Evolutionary conservation across 2,888 invertebrate genomes (phyloP).

Genomic region (Clanis bilineata): DNA sequence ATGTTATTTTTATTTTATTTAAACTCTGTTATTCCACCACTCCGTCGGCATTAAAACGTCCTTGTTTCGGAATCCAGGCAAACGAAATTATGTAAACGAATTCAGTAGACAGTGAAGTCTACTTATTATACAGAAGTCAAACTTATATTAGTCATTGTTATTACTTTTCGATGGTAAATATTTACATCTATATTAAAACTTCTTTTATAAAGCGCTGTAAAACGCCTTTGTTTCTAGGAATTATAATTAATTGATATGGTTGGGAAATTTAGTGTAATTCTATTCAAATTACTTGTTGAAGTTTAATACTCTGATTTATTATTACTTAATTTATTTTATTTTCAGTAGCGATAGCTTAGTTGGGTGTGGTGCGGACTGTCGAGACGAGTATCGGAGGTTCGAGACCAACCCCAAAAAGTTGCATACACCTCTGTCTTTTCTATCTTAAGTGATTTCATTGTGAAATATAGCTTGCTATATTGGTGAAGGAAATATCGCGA

Average conservation of each 20-base stretch:
- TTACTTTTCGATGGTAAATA: not conserved
- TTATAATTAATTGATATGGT: not conserved
- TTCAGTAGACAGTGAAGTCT: constrained; percentile 12
- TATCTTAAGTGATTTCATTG: too few relatives aligned
- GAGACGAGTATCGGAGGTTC: too few relatives aligned
- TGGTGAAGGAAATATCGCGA: too few relatives aligned
- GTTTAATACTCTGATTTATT: too few relatives aligned
- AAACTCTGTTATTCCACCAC: not conserved
- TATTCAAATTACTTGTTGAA: too few relatives aligned
- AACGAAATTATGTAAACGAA: constrained; percentile 16
- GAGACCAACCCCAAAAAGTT: too few relatives aligned
- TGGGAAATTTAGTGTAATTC: not conserved
- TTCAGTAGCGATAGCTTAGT: too few relatives aligned
- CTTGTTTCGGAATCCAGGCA: constrained; percentile 8
- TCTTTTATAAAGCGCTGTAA: not conserved
- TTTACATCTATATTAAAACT: constrained; percentile 8
- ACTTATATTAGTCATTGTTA: constrained; percentile 1
- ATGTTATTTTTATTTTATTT: not conserved
- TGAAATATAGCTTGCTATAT: too few relatives aligned
- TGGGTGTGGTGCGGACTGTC: too few relatives aligned
- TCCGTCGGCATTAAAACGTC: not conserved
- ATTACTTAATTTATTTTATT: too few relatives aligned
- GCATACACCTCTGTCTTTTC: too few relatives aligned
- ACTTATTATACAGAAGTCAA: constrained; percentile 5
- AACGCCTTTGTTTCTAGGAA: not conserved